A percentile compares a stretch with the other conserved stretches of the same genome.
These are phyloP conservation scores for Bolinopsis microptera DNA, from an alignment of 37 sponge, comb jelly and placozoan species.

Conservation along the genomic window DNA sequence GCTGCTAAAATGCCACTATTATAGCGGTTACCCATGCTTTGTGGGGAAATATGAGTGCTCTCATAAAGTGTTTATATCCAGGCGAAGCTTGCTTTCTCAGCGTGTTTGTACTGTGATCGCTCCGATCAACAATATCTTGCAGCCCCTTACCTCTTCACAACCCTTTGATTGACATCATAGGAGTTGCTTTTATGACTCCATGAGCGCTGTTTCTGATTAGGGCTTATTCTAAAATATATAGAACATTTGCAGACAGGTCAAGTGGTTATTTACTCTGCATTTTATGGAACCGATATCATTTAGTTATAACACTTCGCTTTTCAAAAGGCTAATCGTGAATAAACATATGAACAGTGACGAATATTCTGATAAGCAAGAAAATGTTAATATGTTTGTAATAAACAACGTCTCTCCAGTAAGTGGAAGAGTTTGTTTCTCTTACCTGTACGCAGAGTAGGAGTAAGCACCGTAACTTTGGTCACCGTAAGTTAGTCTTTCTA, in stretches of 20 bases:
- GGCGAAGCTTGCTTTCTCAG: too few relatives aligned
- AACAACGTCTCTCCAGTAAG: too few relatives aligned
- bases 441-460: slow-evolving; percentile 50
- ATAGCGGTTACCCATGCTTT: too few relatives aligned
- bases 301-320: neutral
- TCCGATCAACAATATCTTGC: neutral
- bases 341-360: neutral
- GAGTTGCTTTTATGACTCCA: neutral
- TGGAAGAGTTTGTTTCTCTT: neutral
- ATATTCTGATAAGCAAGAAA: too few relatives aligned
- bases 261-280: neutral
- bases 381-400: too few relatives aligned
- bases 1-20: too few relatives aligned
- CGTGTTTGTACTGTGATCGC: neutral
- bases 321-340: too few relatives aligned
- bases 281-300: neutral
- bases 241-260: neutral
- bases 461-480: slow-evolving; percentile 26
- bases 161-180: neutral
- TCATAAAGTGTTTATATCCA: too few relatives aligned
- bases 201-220: neutral
- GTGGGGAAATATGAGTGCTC: too few relatives aligned
- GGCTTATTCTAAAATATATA: neutral
- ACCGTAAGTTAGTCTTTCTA: slow-evolving; percentile 10
- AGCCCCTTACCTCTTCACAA: neutral